Conservation (phyloP, 2,888 invertebrate species). For the Lumbricus terrestris region DNA sequence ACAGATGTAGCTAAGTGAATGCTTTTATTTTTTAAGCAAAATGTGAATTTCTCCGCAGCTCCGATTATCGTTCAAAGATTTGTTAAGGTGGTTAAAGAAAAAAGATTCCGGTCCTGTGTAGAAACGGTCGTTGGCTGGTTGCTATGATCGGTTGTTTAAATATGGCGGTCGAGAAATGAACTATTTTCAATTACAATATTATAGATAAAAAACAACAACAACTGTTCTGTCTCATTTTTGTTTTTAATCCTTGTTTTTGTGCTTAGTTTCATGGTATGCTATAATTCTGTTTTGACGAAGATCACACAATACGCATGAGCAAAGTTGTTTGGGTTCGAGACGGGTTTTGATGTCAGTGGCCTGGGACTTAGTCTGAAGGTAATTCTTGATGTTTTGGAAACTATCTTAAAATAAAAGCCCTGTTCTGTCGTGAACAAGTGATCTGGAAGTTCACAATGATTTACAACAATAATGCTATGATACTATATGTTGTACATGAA, state of each 20-base stretch:
- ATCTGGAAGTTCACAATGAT: neutral
- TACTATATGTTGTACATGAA: neutral
- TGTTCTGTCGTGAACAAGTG: neutral
- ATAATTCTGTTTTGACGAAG: neutral
- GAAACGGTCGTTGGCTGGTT: neutral
- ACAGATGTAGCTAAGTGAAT: no score
- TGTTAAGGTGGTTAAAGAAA: no score
- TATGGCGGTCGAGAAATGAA: neutral
- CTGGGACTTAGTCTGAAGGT: no score
- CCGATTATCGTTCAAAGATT: no score
- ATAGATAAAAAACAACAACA: neutral
- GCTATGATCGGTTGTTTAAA: slow-evolving; percentile 3
- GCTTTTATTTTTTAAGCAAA: no score
- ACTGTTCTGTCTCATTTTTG: neutral
- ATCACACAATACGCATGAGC: neutral
- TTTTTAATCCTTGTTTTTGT: neutral
- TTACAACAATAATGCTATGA: neutral
- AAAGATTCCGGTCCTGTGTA: no score
- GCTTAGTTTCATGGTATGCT: neutral
- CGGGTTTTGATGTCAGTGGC: no score
- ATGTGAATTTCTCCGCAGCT: no score
- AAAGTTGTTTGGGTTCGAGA: no score
- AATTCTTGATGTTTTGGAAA: no score
- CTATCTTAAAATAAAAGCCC: no score
- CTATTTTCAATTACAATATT: no score